Conservation (phyloP, 1,140 invertebrate species). For the Popillia japonica region DNA sequence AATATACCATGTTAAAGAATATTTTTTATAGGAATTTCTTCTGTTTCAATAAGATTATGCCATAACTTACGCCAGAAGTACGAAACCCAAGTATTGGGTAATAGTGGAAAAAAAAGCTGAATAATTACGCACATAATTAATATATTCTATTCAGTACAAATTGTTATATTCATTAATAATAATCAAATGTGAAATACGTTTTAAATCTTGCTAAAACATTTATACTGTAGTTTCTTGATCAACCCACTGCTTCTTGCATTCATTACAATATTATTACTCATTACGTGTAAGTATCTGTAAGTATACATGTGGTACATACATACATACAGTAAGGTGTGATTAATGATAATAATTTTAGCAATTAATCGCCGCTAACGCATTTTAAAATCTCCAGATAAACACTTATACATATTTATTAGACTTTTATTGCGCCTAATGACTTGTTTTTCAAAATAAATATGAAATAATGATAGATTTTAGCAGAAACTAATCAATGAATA, state of each 20-base stretch:
- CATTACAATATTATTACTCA: background rate
- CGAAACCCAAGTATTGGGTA: no score
- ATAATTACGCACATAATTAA: background rate
- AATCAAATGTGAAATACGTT: background rate
- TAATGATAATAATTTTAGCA: background rate
- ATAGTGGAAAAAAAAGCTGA: background rate
- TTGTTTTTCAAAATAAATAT: no score
- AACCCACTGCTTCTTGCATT: background rate
- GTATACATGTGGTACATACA: no score
- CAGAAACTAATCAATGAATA: no score
- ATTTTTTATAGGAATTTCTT: no score
- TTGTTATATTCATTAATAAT: background rate
- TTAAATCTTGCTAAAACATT: background rate
- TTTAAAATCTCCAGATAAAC: no score
- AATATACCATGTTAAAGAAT: background rate
- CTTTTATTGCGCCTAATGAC: no score
- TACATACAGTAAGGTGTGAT: background rate
- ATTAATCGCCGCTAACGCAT: no score
- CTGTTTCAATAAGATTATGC: no score
- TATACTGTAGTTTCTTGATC: background rate
- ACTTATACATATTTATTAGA: no score
- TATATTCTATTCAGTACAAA: background rate
- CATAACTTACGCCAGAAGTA: no score
- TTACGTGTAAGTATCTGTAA: background rate
- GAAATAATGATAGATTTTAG: no score